These are phyloP conservation scores for Hycleus phaleratus DNA, from an alignment of 1,140 invertebrate species.

Conservation along the genomic window DNA sequence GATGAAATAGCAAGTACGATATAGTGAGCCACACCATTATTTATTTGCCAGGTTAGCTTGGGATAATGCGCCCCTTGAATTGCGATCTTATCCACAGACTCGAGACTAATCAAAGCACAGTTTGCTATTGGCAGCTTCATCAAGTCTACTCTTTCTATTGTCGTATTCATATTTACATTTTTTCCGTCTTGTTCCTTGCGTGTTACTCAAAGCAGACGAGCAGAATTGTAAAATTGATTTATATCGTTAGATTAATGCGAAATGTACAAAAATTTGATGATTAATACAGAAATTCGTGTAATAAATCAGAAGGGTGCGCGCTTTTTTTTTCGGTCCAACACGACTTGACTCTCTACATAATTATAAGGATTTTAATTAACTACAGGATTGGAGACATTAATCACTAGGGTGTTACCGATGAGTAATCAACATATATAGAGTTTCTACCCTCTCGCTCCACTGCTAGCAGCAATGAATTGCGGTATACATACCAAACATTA, in stretches of 20 bases:
- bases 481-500: conserved; percentile 16
- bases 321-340: background rate
- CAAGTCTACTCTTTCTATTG: too few relatives aligned
- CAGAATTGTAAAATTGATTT: too few relatives aligned
- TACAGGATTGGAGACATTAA: conserved; percentile 29
- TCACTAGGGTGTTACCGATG: conserved; percentile 31
- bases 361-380: conserved; percentile 33
- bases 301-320: too few relatives aligned
- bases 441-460: conserved; percentile 9
- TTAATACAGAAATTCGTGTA: too few relatives aligned
- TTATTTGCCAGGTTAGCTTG: conserved; percentile 17
- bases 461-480: conserved; percentile 21
- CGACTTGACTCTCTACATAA: conserved; percentile 22
- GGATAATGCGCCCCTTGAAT: conserved; percentile 20
- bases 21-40: conserved; percentile 19
- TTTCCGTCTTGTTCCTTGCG: too few relatives aligned
- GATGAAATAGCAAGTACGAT: conserved; percentile 17
- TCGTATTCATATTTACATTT: too few relatives aligned
- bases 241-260: too few relatives aligned
- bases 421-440: conserved; percentile 26
- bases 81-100: conserved; percentile 14
- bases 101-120: conserved; percentile 2
- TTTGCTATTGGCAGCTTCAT: background rate
- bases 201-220: too few relatives aligned
- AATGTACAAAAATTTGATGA: too few relatives aligned